Evolutionary conservation across 2,113 vertebrate species (phyloP), one percentile per base, ranked within the genome.

Genomic region (Muntiacus muntjak): DNA sequence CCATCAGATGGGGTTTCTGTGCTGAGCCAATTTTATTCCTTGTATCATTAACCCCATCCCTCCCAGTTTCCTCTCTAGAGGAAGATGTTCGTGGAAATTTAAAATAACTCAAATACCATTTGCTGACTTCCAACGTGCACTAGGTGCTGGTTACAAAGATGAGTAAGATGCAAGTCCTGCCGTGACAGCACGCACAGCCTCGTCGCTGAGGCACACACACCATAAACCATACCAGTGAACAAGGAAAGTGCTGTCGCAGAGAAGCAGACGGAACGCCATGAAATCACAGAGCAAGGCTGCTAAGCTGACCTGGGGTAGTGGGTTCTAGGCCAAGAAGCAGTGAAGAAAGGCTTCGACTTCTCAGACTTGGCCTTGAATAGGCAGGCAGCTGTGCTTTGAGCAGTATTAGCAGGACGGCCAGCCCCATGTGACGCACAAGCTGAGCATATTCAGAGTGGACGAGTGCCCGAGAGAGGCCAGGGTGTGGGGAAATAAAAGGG

Each of bases 81-180:
- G 67, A 88, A 96, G n/a, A 76, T 87, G 78, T 30, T 95, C 87
- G 58, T 91, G 89, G 96, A 97, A 95, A 95, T 93, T 97, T 96
- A 96, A 98, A 98, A 94, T 97, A 94, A 93, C 91, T 91, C 95
- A 89, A 91, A 83, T 45, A 93, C 76, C 82, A 40, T 57, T 95
- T 97, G 91, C 55, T 87, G 97, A 94, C 95, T 97, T 96, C 96
- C 11, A 5, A 81, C 50, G 54, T 17, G 28, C 43, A 71, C 74
- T 87, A 19, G 87, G 58, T 89, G 71, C 60, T 21, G 28, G 64
- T 50, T 90, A 88, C 91, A 78, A 94, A 97, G 95, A 92, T 89
- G 92, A 97, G 87, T 87, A 87, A 97, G 95, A 95, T n/a, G 82
- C 60, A 91, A 16, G 87, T 94, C 67, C 95, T 97, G 96, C 95